These are phyloP conservation scores for Crepidodera aurea DNA, from an alignment of 2,888 invertebrate genomes.

Conservation along the genomic window DNA sequence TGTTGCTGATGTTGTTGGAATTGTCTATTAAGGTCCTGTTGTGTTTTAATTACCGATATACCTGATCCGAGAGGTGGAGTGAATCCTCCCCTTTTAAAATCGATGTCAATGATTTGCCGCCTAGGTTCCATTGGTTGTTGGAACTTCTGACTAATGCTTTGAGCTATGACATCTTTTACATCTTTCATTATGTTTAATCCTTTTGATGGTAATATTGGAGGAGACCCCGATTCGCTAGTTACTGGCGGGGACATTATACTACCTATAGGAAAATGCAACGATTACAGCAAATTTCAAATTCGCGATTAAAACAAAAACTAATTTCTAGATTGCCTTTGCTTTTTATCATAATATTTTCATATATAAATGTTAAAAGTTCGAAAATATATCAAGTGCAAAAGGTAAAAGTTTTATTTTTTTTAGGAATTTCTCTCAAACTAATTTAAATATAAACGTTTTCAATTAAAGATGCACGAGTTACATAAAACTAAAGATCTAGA, in stretches of 20 bases:
- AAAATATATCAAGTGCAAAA: too few species aligned
- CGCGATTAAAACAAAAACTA: too few species aligned
- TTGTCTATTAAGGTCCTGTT: conserved; percentile 50
- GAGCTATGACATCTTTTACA: conserved; percentile 92
- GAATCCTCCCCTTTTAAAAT: conserved; percentile 63
- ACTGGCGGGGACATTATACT: conserved; percentile 63
- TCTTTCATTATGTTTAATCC: conserved; percentile 76
- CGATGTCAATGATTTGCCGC: conserved; percentile 54
- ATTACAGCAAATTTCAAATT: too few species aligned
- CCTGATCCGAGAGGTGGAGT: conserved; percentile 70
- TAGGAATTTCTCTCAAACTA: too few species aligned
- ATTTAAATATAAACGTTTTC: too few species aligned
- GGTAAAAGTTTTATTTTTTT: too few species aligned
- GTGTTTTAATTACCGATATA: conserved; percentile 67
- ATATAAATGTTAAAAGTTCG: too few species aligned
- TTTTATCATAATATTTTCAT: too few species aligned
- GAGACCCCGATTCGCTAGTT: conserved; percentile 65
- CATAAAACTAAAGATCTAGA: too few species aligned
- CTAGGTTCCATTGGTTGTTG: conserved; percentile 65
- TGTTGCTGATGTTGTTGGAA: conserved; percentile 49
- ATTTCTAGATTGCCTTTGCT: too few species aligned
- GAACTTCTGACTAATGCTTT: conserved; percentile 88
- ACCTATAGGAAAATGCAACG: conserved; percentile 18
- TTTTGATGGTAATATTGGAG: conserved; percentile 61
- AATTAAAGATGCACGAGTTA: too few species aligned